A percentile compares a stretch with the other conserved stretches of the same genome.
These are phyloP conservation scores for Caenorhabditis sp. DNA, from an alignment of 2,888 invertebrate species.

Conservation along the genomic window DNA sequence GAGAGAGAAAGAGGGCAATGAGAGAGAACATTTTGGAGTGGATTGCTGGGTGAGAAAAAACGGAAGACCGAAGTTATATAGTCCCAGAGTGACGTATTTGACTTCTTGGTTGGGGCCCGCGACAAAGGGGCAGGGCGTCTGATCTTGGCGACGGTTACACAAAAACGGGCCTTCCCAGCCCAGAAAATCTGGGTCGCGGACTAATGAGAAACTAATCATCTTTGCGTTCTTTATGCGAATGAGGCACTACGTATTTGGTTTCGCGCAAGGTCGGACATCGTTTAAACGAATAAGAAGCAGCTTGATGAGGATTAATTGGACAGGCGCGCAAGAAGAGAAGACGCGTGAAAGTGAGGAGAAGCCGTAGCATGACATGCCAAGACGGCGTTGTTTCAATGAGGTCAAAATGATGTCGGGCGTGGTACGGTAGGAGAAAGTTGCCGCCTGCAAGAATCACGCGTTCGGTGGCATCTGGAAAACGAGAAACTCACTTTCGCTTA, in stretches of 20 bases:
- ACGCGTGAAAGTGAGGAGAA: neutral
- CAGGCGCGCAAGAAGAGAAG: neutral
- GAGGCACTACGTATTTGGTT: constrained; percentile 14
- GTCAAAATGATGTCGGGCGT: neutral
- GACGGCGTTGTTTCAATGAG: constrained; percentile 6
- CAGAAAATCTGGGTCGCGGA: constrained; percentile 13
- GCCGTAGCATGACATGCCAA: too few relatives aligned
- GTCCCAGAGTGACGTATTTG: constrained; percentile 18
- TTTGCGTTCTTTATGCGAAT: neutral
- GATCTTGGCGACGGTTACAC: neutral
- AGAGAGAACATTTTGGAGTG: constrained; percentile 1
- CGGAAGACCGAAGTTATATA: neutral
- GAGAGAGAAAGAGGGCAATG: neutral
- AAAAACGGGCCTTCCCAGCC: neutral
- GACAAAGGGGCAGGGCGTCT: neutral
- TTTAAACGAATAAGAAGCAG: neutral
- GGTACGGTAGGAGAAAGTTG: too few relatives aligned
- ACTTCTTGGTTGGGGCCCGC: neutral
- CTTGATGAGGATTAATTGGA: neutral
- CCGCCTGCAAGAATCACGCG: too few relatives aligned
- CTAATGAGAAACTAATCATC: constrained; percentile 1
- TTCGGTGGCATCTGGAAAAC: too few relatives aligned
- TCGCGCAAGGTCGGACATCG: constrained; percentile 5
- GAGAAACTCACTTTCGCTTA: too few relatives aligned
- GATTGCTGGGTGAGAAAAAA: neutral